Evolutionary conservation across 2,888 invertebrate genomes (phyloP), one percentile per base, ranked within the genome.

Genomic region (Scrobipalpa atriplicella): DNA sequence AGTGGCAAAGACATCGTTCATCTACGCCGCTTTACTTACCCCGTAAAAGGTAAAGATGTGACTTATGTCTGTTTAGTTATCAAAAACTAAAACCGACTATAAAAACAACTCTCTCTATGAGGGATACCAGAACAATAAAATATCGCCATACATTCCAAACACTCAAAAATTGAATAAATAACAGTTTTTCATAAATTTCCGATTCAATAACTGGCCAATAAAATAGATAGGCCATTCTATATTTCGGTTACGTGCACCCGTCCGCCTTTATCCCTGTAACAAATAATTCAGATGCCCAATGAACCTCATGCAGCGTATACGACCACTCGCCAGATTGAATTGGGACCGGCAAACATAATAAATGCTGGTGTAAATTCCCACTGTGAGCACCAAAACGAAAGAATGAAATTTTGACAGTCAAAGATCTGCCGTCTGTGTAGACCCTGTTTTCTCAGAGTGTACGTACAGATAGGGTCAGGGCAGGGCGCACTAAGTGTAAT

Each of bases 261-360:
- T 82, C 80, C 74, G 78, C 79, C 81, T 83, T 79, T 78, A 82
- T 82, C 80, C 80, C 74, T 75, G 73, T 71, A 29, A 79, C 81
- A 77, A 86, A 89, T 90, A 89, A 89, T 86, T 90, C 87, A 86
- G 86, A 85, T 85, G 86, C 76, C 82, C 82, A 82, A 84, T 84
- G 85, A 83, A 83, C 89, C 88, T 85, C 86, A 89, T 87, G 89
- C 81, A 82, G 90, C 78, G 88, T 75, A 77, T 78, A 78, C 75
- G 75, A 75, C 73, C 81, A 71, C 74, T 75, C 69, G 73, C 78
- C 81, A 81, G 84, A 82, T 81, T 80, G 78, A 80, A 81, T 81
- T 73, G 74, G 76, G 78, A 77, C 81, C 82, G 81, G 85, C 84
- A 86, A 86, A 83, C 79, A 81, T 81, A n/a, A 84, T 73, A 79